Evolutionary conservation across 2,113 vertebrate genomes (phyloP).

Genomic region (Pelecanus crispus): DNA sequence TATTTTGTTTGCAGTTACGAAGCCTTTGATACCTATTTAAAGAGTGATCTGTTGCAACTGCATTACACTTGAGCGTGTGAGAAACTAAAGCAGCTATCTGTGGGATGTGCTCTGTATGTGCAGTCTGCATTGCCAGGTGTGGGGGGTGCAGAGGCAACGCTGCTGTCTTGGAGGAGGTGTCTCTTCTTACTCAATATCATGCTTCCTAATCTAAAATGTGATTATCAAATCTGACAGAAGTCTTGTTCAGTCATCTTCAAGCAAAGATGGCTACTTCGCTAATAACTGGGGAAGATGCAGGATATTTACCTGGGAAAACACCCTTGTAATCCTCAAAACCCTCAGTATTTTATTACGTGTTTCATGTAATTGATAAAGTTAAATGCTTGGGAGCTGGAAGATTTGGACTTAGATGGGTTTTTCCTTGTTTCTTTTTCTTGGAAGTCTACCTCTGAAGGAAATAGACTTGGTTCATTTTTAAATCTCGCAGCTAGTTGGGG

Average conservation of each 20-base stretch:
- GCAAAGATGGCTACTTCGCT: neutral
- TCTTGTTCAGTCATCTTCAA: neutral
- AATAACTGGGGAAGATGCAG: neutral
- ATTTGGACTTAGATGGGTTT: neutral
- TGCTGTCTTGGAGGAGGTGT: neutral
- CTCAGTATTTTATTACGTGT: neutral
- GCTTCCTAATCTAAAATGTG: neutral
- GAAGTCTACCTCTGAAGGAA: neutral
- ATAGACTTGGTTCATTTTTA: neutral
- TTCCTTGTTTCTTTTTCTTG: neutral
- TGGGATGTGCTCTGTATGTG: neutral
- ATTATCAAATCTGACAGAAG: neutral
- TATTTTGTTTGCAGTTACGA: neutral
- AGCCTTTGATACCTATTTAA: neutral
- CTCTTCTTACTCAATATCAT: neutral
- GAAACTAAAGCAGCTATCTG: neutral
- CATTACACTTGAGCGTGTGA: neutral
- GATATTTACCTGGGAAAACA: neutral
- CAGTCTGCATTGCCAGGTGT: neutral
- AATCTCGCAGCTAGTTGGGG: neutral
- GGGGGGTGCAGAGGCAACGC: neutral
- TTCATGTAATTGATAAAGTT: neutral
- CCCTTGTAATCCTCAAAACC: neutral
- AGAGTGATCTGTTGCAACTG: neutral
- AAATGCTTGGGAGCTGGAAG: neutral